Base-by-base conservation (phyloP, 1,140 invertebrate species). In the Ladona fulva region DNA sequence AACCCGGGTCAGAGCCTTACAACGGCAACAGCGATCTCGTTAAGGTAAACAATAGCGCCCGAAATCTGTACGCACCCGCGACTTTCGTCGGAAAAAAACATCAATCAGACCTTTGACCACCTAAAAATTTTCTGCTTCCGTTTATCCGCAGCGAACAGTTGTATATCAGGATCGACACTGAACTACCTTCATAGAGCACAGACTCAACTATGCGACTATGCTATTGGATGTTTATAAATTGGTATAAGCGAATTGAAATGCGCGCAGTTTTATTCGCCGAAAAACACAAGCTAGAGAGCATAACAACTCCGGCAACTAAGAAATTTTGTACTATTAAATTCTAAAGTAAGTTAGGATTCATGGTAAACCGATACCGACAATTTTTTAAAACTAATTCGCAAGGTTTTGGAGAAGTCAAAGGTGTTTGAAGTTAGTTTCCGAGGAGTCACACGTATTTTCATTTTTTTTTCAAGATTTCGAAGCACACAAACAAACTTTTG, bases 71-170 rank as follows among this genome's bases (percentile, higher is more conserved):
- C 74, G 24, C 29, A 75, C 74, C 77, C 78, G 76, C 80, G 77
- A 42, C 78, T 76, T 76, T 76, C 79, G 73, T 73, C 52, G 37
- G 73, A 42, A 29, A 66, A 25, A 76, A 78, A 80, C 42, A 79
- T 66, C 76, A 73, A 73, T 42, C 16, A 76, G 76, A 44, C 44
- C 42, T 24, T 42, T 74, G 24, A 77, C 12, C 73, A 25, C 29
- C 19, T 44, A 42, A 78, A 76, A 73, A n/a, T 42, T 76, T 25
- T 24, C 42, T n/a, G 73, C 42, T 25, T 66, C 25, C 6, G 29
- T 29, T 75, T 22, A 77, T 16, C 24, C 73, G 22, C 74, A 25
- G 14, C 14, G 52, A 66, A 22, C 1, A 3, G 14, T 16, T 66
- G 52, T 66, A 22, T 19, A 66, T 66, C 16, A 66, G n/a, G 52